Evolutionary conservation across 2,113 vertebrate genomes (phyloP).

Genomic region (Peromyscus maniculatus): DNA sequence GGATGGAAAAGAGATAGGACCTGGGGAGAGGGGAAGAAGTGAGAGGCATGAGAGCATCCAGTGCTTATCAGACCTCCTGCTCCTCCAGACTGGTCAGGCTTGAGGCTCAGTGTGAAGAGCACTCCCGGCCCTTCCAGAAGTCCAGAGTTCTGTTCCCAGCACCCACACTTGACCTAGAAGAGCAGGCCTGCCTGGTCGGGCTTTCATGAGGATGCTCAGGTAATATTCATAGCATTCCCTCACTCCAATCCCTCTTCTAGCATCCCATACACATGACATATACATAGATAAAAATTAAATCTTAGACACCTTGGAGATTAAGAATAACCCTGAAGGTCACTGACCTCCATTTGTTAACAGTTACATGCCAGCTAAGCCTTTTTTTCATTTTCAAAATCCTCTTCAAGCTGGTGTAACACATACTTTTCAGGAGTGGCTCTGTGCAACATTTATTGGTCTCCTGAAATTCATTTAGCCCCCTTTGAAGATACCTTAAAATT

Average conservation of each 20-base stretch:
- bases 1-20: not conserved
- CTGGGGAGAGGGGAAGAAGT: not conserved
- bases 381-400: too few species aligned
- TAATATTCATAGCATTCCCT: not conserved
- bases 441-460: too few species aligned
- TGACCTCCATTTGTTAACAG: too few species aligned
- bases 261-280: not conserved
- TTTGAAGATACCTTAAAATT: too few species aligned
- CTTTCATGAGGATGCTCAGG: not conserved
- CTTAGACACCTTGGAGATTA: too few species aligned
- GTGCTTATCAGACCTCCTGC: not conserved
- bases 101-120: not conserved
- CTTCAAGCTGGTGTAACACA: too few species aligned
- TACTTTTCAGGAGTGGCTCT: too few species aligned
- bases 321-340: too few species aligned
- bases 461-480: too few species aligned
- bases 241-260: not conserved
- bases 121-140: not conserved
- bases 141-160: not conserved
- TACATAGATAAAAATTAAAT: not conserved
- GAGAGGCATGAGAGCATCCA: not conserved
- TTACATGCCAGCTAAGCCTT: too few species aligned
- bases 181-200: not conserved
- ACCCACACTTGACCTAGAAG: not conserved
- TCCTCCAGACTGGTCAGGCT: not conserved